Conservation (phyloP, 2,797 vertebrate species). For the Coilia nasus region DNA sequence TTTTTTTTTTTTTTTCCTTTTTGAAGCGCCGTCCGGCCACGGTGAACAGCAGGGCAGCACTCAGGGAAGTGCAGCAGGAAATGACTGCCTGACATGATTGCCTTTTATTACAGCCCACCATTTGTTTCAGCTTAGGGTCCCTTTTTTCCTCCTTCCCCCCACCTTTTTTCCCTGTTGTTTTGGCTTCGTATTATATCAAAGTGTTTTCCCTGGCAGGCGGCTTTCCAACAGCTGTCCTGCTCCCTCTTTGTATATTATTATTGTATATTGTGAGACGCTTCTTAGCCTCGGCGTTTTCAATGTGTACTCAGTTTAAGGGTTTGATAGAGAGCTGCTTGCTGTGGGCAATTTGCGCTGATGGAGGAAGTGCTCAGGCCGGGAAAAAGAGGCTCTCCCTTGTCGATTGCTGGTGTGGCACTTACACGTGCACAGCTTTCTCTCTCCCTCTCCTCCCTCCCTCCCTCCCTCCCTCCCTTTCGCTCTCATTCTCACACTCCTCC, state of each 20-base stretch:
- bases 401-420: constrained; percentile 10
- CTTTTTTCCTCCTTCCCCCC: not conserved
- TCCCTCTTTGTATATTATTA: constrained; percentile 24
- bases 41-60: constrained; percentile 2
- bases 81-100: constrained; percentile 20
- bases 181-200: not conserved
- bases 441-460: constrained; percentile 7
- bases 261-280: not conserved
- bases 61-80: constrained; percentile 22
- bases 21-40: not conserved
- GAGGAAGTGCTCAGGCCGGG: not conserved
- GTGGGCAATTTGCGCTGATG: not conserved
- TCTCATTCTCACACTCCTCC: not conserved
- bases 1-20: not conserved
- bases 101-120: constrained; percentile 20
- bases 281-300: not conserved
- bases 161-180: constrained; percentile 14
- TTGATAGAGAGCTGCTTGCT: not conserved
- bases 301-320: not conserved
- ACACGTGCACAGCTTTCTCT: constrained; percentile 32
- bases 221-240: constrained; percentile 58
- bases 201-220: constrained; percentile 43
- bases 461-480: not conserved
- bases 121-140: not conserved
- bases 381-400: not conserved